Evolutionary conservation across 2,888 invertebrate species (phyloP).

Genomic region (Erannis defoliaria): DNA sequence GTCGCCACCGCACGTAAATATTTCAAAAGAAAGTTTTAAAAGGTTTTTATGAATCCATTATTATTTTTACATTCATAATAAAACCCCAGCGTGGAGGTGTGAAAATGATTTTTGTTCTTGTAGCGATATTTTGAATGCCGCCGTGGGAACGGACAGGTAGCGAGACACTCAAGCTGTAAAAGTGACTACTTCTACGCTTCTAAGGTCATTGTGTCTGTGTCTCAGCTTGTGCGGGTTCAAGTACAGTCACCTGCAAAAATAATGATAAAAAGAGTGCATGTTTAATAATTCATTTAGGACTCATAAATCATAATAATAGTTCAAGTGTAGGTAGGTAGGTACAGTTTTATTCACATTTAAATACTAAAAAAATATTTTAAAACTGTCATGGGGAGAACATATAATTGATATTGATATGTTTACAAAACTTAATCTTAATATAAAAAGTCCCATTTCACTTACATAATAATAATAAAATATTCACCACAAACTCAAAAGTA

Average conservation of each 20-base stretch:
- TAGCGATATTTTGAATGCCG: constrained; percentile 57
- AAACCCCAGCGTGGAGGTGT: constrained; percentile 83
- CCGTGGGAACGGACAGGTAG: constrained; percentile 80
- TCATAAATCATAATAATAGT: neutral
- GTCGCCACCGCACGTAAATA: constrained; percentile 55
- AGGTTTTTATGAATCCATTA: constrained; percentile 67
- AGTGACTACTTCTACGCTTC: constrained; percentile 14
- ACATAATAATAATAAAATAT: too few relatives aligned
- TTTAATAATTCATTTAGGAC: too few relatives aligned
- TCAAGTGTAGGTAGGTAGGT: too few relatives aligned
- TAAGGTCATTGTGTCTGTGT: constrained; percentile 29
- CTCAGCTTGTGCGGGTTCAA: neutral
- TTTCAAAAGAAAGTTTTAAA: constrained; percentile 63
- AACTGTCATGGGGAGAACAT: too few relatives aligned
- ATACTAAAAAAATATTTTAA: too few relatives aligned
- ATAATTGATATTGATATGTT: too few relatives aligned
- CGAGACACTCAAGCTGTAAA: constrained; percentile 30
- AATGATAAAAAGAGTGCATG: neutral
- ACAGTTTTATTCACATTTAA: too few relatives aligned
- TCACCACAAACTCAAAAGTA: too few relatives aligned
- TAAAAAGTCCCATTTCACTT: too few relatives aligned
- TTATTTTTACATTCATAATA: constrained; percentile 78
- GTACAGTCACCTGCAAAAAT: neutral
- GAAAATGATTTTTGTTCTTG: constrained; percentile 82
- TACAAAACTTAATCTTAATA: too few relatives aligned